Percentiles rank a stretch among this genome's conserved stretches.
These are phyloP conservation scores for Drosophila anceps DNA, from an alignment of 2,888 invertebrate species.

Conservation along the genomic window DNA sequence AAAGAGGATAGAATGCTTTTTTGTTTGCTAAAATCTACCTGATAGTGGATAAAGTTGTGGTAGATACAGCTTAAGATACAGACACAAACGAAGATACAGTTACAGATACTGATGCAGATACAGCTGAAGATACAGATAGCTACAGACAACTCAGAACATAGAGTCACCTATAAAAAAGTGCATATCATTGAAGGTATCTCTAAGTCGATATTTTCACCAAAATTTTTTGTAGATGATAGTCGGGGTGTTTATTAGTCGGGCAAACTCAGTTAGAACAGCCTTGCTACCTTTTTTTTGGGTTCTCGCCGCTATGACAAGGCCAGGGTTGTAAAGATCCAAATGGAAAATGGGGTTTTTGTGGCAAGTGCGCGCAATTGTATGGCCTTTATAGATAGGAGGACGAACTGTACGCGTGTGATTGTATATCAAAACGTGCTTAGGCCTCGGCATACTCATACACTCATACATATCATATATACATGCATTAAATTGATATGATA, in stretches of 20 bases:
- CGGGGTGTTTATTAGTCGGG: not conserved
- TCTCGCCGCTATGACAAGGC: slow-evolving; percentile 24
- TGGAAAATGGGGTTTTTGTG: slow-evolving; percentile 70
- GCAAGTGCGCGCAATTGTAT: slow-evolving; percentile 72
- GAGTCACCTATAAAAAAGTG: no score
- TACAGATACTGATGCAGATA: not conserved
- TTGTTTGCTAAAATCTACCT: no score
- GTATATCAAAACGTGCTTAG: slow-evolving; percentile 11
- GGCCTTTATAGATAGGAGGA: slow-evolving; percentile 69
- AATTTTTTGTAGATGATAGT: not conserved
- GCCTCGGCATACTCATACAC: not conserved
- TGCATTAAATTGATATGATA: slow-evolving; percentile 63
- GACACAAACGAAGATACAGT: not conserved
- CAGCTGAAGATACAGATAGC: not conserved
- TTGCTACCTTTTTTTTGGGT: slow-evolving; percentile 17
- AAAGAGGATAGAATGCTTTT: not conserved
- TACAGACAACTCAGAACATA: no score
- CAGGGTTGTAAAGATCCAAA: slow-evolving; percentile 61
- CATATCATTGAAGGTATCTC: no score
- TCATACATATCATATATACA: not conserved
- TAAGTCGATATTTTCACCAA: not conserved
- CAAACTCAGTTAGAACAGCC: not conserved
- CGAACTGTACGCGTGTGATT: slow-evolving; percentile 22
- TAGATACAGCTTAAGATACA: not conserved
- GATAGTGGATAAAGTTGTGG: no score